A percentile compares a stretch with the other conserved stretches of the same genome.
Conservation (phyloP, 2,888 invertebrate genomes). For the Apeira syringaria region DNA sequence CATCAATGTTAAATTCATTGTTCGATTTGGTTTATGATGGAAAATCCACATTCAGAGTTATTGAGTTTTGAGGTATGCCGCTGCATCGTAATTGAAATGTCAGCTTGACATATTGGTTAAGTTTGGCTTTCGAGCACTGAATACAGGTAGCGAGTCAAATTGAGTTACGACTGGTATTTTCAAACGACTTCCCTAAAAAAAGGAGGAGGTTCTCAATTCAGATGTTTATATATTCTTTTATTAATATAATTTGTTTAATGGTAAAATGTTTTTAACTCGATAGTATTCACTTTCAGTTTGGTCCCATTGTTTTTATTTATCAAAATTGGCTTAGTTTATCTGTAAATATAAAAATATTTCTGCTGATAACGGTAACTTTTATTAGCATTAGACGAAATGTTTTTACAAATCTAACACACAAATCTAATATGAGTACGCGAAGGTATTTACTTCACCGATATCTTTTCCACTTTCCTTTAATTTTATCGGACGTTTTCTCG, state of each 20-base stretch:
- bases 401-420: not conserved
- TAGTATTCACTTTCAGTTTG: no score
- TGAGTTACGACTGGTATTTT: no score
- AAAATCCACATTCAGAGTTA: constrained; percentile 8
- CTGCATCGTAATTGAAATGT: constrained; percentile 11
- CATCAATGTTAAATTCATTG: not conserved
- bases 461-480: constrained; percentile 5
- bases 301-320: no score
- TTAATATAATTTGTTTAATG: no score
- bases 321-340: no score
- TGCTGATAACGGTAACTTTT: no score
- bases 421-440: constrained; percentile 1
- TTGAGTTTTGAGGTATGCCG: constrained; percentile 9
- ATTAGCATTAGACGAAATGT: not conserved
- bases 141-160: not conserved
- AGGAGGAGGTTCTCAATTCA: no score
- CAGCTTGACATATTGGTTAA: constrained; percentile 10
- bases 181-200: no score
- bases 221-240: no score
- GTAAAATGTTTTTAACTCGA: no score
- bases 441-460: not conserved
- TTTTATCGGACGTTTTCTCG: constrained; percentile 11
- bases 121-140: not conserved
- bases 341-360: no score
- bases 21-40: not conserved